Conservation (phyloP, 2,113 vertebrate species). For the Anguilla japonica region DNA sequence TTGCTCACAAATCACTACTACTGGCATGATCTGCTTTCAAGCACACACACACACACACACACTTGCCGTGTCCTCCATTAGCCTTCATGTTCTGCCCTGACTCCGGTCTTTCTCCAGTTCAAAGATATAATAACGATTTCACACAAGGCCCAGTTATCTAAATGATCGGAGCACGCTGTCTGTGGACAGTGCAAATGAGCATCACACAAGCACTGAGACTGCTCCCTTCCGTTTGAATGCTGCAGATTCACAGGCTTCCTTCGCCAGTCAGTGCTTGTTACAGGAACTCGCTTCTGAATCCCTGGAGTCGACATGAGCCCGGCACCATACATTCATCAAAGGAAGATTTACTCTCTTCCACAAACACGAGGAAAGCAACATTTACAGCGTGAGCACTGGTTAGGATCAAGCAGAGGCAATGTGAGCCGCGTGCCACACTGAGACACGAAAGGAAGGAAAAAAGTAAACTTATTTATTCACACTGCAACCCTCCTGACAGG, state of each 20-base stretch:
- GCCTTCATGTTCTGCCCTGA: background rate
- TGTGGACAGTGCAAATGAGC: no score
- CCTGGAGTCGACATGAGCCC: background rate
- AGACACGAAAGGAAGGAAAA: background rate
- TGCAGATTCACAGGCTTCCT: background rate
- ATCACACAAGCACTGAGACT: no score
- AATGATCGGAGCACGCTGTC: no score
- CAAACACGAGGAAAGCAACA: background rate
- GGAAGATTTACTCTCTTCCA: background rate
- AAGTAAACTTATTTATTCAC: background rate
- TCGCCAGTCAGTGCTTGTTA: background rate
- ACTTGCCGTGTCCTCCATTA: no score
- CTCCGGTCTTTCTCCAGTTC: background rate
- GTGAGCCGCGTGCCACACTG: background rate
- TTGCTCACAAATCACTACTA: no score
- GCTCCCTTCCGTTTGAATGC: background rate
- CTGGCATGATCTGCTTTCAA: background rate
- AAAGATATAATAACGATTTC: no score
- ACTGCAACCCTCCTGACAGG: constrained; percentile 1
- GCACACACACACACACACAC: constrained; percentile 8
- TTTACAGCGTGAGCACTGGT: background rate
- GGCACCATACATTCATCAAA: background rate
- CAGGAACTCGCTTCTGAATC: background rate
- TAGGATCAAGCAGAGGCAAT: background rate
- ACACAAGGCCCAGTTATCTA: no score